Conservation (phyloP, 1,140 invertebrate genomes). For the Cephus cinctus region DNA sequence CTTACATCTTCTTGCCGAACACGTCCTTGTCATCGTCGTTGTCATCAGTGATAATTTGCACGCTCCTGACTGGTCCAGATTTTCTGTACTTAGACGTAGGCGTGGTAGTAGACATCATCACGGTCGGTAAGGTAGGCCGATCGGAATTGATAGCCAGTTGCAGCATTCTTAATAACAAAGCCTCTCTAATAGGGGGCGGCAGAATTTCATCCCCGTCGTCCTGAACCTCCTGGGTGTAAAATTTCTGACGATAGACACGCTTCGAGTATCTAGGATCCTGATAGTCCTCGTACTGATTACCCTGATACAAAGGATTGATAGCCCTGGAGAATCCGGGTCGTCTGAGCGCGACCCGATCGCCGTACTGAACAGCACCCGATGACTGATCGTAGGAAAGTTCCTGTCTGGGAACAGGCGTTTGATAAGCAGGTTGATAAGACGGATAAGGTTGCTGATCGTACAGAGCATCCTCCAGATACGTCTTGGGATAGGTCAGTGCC, state of each 20-base stretch:
- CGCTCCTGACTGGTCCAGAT: conserved; percentile 44
- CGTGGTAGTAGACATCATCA: conserved; percentile 30
- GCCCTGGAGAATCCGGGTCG: conserved; percentile 29
- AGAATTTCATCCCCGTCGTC: conserved; percentile 60
- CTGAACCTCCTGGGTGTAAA: conserved; percentile 38
- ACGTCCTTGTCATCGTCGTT: conserved; percentile 37
- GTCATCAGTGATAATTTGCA: conserved; percentile 47
- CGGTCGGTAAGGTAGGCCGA: conserved; percentile 48
- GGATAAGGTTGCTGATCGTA: conserved; percentile 51
- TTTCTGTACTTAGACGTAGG: conserved; percentile 42
- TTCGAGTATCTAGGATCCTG: conserved; percentile 46
- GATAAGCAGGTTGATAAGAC: conserved; percentile 41
- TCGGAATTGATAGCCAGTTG: conserved; percentile 68
- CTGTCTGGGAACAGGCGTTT: conserved; percentile 35
- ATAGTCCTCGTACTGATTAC: conserved; percentile 58
- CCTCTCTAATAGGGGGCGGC: conserved; percentile 66
- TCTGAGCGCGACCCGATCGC: conserved; percentile 46
- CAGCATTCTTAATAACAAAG: conserved; percentile 67
- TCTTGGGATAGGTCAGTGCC: conserved; percentile 48
- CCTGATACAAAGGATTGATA: conserved; percentile 37
- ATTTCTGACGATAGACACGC: conserved; percentile 49
- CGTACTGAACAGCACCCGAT: conserved; percentile 41
- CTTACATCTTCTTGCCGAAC: conserved; percentile 43
- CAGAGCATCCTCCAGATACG: conserved; percentile 48
- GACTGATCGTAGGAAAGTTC: conserved; percentile 52